These are phyloP conservation scores for Brachirus orientalis DNA, from an alignment of 2,113 vertebrate species.

Conservation along the genomic window DNA sequence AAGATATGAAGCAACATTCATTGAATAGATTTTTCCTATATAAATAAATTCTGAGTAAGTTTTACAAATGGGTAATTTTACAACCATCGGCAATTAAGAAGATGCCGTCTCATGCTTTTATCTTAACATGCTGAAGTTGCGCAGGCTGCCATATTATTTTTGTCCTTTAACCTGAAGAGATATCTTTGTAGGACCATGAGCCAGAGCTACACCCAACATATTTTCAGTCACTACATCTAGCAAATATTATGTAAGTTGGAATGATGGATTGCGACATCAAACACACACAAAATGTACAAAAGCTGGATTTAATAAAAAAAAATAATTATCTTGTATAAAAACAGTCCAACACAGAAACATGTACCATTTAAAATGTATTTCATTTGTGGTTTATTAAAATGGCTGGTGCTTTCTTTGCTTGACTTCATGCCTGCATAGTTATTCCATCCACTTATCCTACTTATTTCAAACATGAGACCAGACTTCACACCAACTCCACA, in stretches of 20 bases:
- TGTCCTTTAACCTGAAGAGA: conserved; percentile 43
- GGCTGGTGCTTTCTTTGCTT: conserved; percentile 54
- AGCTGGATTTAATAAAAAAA: conserved; percentile 42
- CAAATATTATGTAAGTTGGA: conserved; percentile 41
- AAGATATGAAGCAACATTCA: conserved; percentile 5
- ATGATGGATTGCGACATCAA: conserved; percentile 41
- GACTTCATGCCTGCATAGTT: conserved; percentile 45
- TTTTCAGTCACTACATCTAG: conserved; percentile 16
- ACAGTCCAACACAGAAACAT: conserved; percentile 36
- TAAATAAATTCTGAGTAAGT: too few species aligned
- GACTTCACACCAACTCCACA: conserved; percentile 25
- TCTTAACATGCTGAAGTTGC: too few species aligned
- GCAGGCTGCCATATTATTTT: conserved; percentile 15
- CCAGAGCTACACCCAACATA: conserved; percentile 20
- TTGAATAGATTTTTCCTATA: conserved; percentile 31
- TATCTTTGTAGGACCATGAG: too few species aligned
- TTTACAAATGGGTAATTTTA: conserved; percentile 23
- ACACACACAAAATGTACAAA: conserved; percentile 28
- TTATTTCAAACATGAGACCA: too few species aligned
- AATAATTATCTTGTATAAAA: conserved; percentile 48
- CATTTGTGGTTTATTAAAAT: conserved; percentile 47
- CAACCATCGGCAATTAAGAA: conserved; percentile 9
- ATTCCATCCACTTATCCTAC: conserved; percentile 21
- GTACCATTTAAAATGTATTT: conserved; percentile 47
- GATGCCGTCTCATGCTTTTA: conserved; percentile 40